These are phyloP conservation scores for Ciconia maguari DNA, from an alignment of 2,113 vertebrate species.

Conservation along the genomic window DNA sequence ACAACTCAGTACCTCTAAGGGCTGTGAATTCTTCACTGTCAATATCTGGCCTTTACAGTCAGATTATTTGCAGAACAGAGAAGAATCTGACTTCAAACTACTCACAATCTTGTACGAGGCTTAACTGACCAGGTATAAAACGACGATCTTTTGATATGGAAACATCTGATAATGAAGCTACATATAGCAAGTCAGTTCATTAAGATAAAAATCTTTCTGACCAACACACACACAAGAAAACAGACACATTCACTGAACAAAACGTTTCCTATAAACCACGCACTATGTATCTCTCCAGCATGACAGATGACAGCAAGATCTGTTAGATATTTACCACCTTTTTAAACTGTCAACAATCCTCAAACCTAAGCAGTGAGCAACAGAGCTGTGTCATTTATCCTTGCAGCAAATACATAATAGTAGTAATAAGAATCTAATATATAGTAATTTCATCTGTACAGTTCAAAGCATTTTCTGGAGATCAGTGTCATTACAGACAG, in stretches of 20 bases:
- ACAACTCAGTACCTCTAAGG: not conserved
- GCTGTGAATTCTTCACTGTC: not conserved
- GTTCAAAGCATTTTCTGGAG: not conserved
- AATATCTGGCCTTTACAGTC: not conserved
- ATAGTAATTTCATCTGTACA: not conserved
- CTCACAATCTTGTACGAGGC: rapidly evolving
- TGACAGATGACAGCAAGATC: not conserved
- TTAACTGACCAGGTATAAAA: not conserved
- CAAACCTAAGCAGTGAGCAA: not conserved
- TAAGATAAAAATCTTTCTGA: not conserved
- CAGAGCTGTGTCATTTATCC: not conserved
- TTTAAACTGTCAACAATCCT: not conserved
- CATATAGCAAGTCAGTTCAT: not conserved
- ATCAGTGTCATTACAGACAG: not conserved
- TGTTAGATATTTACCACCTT: not conserved
- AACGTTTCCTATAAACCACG: not conserved
- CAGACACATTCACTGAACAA: not conserved
- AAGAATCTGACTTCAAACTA: not conserved
- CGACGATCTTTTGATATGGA: rapidly evolving
- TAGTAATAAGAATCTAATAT: not conserved
- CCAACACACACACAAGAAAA: not conserved
- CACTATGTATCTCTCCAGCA: not conserved
- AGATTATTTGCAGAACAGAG: not conserved
- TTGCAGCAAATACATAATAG: not conserved
- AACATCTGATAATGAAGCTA: not conserved